Percentiles rank a stretch among this genome's conserved stretches.
These are phyloP conservation scores for Ophion slaviceki DNA, from an alignment of 2,888 invertebrate species.

Conservation along the genomic window DNA sequence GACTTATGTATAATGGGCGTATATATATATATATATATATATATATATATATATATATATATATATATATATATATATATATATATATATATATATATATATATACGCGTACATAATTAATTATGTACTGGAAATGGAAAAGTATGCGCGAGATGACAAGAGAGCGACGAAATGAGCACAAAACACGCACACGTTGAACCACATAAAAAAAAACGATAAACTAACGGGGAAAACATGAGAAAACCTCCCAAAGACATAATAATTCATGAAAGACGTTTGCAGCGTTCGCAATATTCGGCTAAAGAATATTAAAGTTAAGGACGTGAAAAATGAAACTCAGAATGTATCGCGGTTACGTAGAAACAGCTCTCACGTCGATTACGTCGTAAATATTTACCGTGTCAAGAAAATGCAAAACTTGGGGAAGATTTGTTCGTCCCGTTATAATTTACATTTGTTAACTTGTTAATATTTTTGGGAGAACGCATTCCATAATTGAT, in stretches of 20 bases:
- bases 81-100: not conserved
- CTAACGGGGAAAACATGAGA: slow-evolving; percentile 43
- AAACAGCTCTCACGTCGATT: slow-evolving; percentile 29
- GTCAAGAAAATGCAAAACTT: slow-evolving; percentile 16
- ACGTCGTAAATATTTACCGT: slow-evolving; percentile 50
- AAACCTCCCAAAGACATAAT: slow-evolving; percentile 64
- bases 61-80: not conserved
- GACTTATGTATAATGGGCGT: slow-evolving; percentile 23
- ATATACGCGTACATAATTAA: slow-evolving; percentile 38
- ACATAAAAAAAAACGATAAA: not conserved
- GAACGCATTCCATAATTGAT: no score
- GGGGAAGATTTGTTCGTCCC: not conserved
- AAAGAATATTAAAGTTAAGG: slow-evolving; percentile 48
- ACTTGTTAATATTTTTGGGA: no score
- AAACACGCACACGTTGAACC: slow-evolving; percentile 60
- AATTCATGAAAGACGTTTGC: slow-evolving; percentile 59
- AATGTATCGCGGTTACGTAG: slow-evolving; percentile 20
- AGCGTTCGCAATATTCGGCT: slow-evolving; percentile 69
- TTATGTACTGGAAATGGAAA: slow-evolving; percentile 27
- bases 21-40: not conserved
- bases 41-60: not conserved
- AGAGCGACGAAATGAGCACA: slow-evolving; percentile 55
- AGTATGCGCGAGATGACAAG: slow-evolving; percentile 11
- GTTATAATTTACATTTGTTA: not conserved
- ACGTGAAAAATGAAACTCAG: slow-evolving; percentile 25